These are phyloP conservation scores for Iphiclides podalirius DNA, from an alignment of 2,888 invertebrate genomes.

Conservation along the genomic window DNA sequence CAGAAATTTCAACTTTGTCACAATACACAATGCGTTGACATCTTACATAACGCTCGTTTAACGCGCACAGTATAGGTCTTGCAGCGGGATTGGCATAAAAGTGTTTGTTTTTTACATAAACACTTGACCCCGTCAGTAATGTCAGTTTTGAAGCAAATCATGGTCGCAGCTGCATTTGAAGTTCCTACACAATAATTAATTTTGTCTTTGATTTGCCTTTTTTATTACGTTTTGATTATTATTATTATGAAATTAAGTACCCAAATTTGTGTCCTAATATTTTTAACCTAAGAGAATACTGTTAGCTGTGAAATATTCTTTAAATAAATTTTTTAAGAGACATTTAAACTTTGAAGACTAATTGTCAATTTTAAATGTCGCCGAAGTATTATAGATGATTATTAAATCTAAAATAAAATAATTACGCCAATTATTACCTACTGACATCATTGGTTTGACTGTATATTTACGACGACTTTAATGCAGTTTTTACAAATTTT, in stretches of 20 bases:
- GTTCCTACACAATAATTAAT: neutral
- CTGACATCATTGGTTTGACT: too few species aligned
- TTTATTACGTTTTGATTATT: neutral
- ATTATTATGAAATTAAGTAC: neutral
- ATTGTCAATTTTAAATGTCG: too few species aligned
- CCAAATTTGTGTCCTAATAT: too few species aligned
- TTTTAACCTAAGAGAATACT: too few species aligned
- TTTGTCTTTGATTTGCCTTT: neutral
- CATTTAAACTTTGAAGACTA: too few species aligned
- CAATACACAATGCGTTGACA: neutral
- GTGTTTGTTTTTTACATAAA: constrained; percentile 22
- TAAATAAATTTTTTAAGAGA: too few species aligned
- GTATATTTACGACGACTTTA: too few species aligned
- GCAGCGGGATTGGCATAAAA: constrained; percentile 8
- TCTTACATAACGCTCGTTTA: constrained; percentile 16
- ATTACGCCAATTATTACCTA: too few species aligned
- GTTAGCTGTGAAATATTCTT: too few species aligned
- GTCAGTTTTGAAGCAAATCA: constrained; percentile 7
- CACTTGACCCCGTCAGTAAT: constrained; percentile 20
- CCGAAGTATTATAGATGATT: too few species aligned
- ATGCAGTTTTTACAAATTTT: too few species aligned
- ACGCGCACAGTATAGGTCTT: constrained; percentile 15
- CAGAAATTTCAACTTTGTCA: neutral
- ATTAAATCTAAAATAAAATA: too few species aligned
- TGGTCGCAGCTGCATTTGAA: neutral